Evolutionary conservation across 1,140 invertebrate species (phyloP).

Genomic region (Acyrthosiphon pisum): DNA sequence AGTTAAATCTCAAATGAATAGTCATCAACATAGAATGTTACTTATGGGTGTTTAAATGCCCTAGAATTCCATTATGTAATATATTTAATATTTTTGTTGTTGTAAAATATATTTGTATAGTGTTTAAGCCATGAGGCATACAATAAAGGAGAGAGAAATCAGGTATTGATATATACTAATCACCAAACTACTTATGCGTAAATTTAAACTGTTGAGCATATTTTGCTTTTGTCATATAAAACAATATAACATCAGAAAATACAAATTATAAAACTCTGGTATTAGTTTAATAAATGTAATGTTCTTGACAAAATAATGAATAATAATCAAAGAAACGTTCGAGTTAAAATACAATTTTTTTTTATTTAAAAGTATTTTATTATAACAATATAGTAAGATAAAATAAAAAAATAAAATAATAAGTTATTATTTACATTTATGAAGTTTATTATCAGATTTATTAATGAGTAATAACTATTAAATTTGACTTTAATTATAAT

Average conservation of each 20-base stretch:
- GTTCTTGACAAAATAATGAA: background rate
- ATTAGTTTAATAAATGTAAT: background rate
- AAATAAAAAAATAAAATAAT: background rate
- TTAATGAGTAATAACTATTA: background rate
- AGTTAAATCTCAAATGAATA: constrained; percentile 37
- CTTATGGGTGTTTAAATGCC: background rate
- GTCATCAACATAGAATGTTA: constrained; percentile 43
- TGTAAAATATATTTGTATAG: constrained; percentile 41
- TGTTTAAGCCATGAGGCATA: background rate
- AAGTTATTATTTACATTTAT: background rate
- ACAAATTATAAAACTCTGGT: background rate
- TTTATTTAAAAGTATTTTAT: background rate
- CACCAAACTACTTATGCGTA: background rate
- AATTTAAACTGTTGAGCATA: background rate
- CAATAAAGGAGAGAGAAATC: background rate
- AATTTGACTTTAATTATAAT: no score
- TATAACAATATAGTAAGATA: background rate
- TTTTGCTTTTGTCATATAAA: background rate
- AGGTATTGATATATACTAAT: background rate
- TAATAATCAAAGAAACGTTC: background rate
- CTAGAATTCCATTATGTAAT: constrained; percentile 34
- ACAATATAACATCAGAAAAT: background rate
- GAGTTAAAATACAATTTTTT: background rate
- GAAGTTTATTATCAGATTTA: background rate
- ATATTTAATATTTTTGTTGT: constrained; percentile 45